phyloP scores from a whole-genome alignment of 1,140 invertebrate species.

The Nylanderia fulva region DNA sequence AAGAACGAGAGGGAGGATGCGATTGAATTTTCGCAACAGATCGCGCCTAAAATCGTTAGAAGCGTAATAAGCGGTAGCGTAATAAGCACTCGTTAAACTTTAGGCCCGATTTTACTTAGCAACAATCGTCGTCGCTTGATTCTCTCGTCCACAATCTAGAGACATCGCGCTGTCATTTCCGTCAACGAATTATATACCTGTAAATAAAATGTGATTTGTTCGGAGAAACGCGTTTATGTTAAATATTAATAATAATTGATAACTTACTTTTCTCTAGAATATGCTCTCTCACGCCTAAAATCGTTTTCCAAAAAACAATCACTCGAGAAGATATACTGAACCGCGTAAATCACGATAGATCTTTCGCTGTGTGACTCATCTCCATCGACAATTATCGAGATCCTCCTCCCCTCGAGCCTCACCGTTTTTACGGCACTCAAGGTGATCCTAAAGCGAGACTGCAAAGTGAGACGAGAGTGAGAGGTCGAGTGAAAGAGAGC shows the following conservation, averaged over 20 bases:
- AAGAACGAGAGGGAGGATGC: constrained; percentile 22
- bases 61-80: neutral
- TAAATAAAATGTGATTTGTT: neutral
- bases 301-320: neutral
- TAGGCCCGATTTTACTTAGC: constrained; percentile 2
- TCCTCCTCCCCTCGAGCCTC: constrained; percentile 31
- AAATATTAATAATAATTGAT: constrained; percentile 4
- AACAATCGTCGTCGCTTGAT: neutral
- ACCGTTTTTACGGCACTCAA: constrained; percentile 52
- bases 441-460: constrained; percentile 68
- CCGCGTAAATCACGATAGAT: neutral
- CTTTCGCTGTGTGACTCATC: neutral
- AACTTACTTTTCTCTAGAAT: neutral
- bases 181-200: neutral
- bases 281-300: neutral
- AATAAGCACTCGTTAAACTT: constrained; percentile 17
- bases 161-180: neutral
- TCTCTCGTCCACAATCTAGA: neutral
- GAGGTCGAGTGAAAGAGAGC: constrained; percentile 39
- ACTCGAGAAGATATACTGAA: constrained; percentile 16
- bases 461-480: constrained; percentile 57
- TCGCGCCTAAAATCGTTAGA: constrained; percentile 38
- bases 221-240: neutral
- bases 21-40: constrained; percentile 42
- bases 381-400: neutral